Evolutionary conservation across 2,888 invertebrate species (phyloP), one percentile per base, ranked within the genome.

Genomic region (Heliconius charithonia): DNA sequence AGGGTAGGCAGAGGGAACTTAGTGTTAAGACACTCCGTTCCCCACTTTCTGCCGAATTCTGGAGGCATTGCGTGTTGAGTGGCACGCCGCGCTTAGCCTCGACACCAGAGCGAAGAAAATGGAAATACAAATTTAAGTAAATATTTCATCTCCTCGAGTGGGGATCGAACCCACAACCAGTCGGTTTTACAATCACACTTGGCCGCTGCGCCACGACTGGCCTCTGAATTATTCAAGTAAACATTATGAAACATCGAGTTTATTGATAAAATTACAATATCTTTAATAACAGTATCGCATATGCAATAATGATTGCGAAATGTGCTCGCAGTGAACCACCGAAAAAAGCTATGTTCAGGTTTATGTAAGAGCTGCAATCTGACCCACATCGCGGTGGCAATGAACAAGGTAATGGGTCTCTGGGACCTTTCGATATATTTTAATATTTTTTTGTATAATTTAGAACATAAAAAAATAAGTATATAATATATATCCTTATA

Each of bases 261-360:
- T 63, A 32, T 45, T 37, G 51, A 51, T 45, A 72, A 69, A 25
- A 9, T 69, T 63, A 27, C n/a, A 29, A 37, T 45, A 65, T 71
- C 32, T 67, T 45, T 56, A 76, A 80, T 74, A 66, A 75, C 29
- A 56, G 32, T 71, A 22, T 66, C 32, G 59, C n/a, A 72, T 72
- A 32, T 74, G 76, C 62, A 69, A 75, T 69, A 70, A 76, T 70
- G 66, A 74, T 83, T 82, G 75, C 83, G 80, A 81, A 80, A 83
- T 63, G 3, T 19, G 22, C 51, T 22, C 19, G 19, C 62, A 51
- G 69, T 80, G 73, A 76, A 79, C 71, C 59, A 62, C 79, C 63
- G 78, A 81, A 77, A 37, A 71, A 83, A 82, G 74, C 72, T 79
- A 67, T 77, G 72, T 79, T 73, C 45, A 75, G 32, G 45, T 59